phyloP scores from a whole-genome alignment of 2,888 invertebrate genomes.

The Meliscaeva auricollis region DNA sequence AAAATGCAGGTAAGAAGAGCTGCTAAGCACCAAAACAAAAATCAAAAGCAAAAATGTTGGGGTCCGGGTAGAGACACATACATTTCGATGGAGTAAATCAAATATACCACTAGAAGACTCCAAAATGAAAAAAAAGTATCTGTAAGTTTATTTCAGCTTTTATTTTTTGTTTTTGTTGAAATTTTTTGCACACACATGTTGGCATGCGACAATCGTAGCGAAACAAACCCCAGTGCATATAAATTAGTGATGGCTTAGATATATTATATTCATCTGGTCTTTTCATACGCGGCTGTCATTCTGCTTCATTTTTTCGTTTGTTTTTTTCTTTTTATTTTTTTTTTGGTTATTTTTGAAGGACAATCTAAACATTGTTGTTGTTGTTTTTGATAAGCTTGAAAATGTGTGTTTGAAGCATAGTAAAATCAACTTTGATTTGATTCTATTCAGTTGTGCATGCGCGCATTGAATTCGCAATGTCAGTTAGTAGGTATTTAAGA shows the following conservation, averaged over 20 bases:
- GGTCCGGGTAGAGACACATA: conserved; percentile 41
- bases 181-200: conserved; percentile 73
- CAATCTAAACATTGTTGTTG: conserved; percentile 61
- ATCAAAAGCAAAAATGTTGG: conserved; percentile 5
- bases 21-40: conserved; percentile 48
- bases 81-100: conserved; percentile 44
- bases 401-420: conserved; percentile 49
- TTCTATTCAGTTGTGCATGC: conserved; percentile 74
- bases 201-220: conserved; percentile 74
- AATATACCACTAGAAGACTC: conserved; percentile 29
- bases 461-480: conserved; percentile 74
- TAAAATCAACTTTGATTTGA: conserved; percentile 61
- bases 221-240: conserved; percentile 71
- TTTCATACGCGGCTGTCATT: conserved; percentile 61
- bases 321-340: conserved; percentile 20
- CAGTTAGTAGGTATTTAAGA: conserved; percentile 64
- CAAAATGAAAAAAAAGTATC: conserved; percentile 22
- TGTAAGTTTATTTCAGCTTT: conserved; percentile 47
- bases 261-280: conserved; percentile 69
- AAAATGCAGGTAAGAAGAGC: conserved; percentile 69
- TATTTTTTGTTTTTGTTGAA: conserved; percentile 42
- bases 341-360: conserved; percentile 73
- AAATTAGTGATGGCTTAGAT: conserved; percentile 73
- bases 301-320: conserved; percentile 9
- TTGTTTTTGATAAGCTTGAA: conserved; percentile 37